Evolutionary conservation across 1,140 invertebrate genomes (phyloP).

Genomic region (Coelopa frigida): DNA sequence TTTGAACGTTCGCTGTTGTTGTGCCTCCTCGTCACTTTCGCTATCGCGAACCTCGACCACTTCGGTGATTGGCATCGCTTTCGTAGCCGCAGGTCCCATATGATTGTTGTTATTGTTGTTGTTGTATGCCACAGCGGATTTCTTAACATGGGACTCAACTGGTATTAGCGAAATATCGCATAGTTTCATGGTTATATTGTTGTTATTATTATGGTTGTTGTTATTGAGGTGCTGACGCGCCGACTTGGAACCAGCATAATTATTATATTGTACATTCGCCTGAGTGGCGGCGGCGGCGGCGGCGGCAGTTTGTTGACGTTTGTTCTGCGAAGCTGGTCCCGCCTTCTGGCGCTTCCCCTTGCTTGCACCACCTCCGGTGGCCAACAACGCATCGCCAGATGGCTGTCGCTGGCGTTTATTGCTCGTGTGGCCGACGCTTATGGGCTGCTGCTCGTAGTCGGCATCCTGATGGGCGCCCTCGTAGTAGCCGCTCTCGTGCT

Average conservation of each 20-base stretch:
- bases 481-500: slow-evolving; percentile 13
- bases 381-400: slow-evolving; percentile 1
- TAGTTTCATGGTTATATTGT: slow-evolving; percentile 6
- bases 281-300: neutral
- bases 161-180: too few species aligned
- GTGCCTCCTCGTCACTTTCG: slow-evolving; percentile 11
- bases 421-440: neutral
- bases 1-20: neutral
- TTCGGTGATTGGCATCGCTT: slow-evolving; percentile 8
- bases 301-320: slow-evolving; percentile 6
- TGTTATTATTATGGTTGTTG: slow-evolving; percentile 7
- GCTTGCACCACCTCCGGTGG: too few species aligned
- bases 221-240: too few species aligned
- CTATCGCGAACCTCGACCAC: slow-evolving; percentile 15
- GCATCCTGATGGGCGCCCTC: slow-evolving; percentile 6
- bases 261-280: neutral
- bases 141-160: too few species aligned
- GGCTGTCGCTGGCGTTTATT: slow-evolving; percentile 5
- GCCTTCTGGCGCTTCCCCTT: too few species aligned
- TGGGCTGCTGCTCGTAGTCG: neutral
- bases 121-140: neutral
- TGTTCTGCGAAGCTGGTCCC: slow-evolving; percentile 1
- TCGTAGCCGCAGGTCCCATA: neutral
- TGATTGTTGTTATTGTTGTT: slow-evolving; percentile 3
- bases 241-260: too few species aligned